Evolutionary conservation across 2,113 vertebrate genomes (phyloP).

Genomic region (Ptyas mucosa): DNA sequence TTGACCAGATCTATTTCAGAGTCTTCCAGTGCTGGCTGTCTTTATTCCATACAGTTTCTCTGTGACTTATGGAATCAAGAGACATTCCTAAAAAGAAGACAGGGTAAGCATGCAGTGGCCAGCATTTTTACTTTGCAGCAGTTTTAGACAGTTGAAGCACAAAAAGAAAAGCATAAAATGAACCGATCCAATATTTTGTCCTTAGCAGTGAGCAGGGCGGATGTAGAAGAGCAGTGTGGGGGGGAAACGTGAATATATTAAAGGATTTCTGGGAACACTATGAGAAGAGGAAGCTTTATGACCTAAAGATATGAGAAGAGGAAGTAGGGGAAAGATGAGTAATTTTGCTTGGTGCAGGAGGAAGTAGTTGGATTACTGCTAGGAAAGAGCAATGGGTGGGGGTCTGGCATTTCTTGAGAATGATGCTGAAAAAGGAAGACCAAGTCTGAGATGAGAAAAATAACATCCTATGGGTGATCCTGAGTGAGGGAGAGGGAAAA

Average conservation of each 20-base stretch:
- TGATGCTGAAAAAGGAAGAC: not conserved
- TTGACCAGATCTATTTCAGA: not conserved
- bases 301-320: not conserved
- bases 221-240: not conserved
- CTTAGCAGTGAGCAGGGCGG: not conserved
- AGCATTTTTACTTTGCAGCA: not conserved
- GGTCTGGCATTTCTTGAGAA: not conserved
- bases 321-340: not conserved
- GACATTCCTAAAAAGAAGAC: not conserved
- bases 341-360: not conserved
- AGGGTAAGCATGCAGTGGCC: not conserved
- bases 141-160: not conserved
- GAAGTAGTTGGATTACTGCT: not conserved
- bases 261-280: not conserved
- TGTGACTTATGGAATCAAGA: not conserved
- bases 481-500: not conserved
- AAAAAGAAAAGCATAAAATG: not conserved
- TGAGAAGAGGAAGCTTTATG: not conserved
- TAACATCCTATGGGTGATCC: not conserved
- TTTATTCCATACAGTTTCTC: not conserved
- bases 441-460: not conserved
- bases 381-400: not conserved
- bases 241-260: not conserved
- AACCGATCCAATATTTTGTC: not conserved
- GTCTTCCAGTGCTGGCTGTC: not conserved